Percentiles rank a stretch among this genome's conserved stretches.
phyloP scores from a whole-genome alignment of 64 coral and sea anemone genomes.

The Cladopsammia gracilis region DNA sequence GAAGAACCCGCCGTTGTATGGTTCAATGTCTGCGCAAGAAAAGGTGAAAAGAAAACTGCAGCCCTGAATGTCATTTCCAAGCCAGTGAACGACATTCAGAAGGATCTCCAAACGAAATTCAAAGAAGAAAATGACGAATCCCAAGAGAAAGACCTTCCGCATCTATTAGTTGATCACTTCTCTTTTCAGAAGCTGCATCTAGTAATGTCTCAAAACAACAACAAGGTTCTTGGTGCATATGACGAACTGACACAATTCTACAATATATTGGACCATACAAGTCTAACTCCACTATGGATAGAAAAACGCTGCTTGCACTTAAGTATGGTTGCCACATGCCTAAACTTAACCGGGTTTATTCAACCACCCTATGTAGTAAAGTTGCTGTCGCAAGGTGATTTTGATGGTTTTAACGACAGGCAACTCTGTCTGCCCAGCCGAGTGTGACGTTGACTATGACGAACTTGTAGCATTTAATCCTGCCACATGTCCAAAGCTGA shows the following conservation, averaged over 20 bases:
- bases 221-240: conserved; percentile 42
- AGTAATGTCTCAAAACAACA: conserved; percentile 49
- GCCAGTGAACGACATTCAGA: conserved; percentile 51
- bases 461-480: conserved; percentile 51
- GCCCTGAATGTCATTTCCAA: conserved; percentile 44
- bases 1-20: conserved; percentile 51
- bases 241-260: conserved; percentile 71
- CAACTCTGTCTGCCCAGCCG: conserved; percentile 51
- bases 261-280: conserved; percentile 77
- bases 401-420: conserved; percentile 20
- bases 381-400: no score
- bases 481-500: conserved; percentile 22
- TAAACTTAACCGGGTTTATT: no score
- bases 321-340: no score
- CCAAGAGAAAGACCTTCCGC: conserved; percentile 45
- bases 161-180: conserved; percentile 63
- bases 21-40: conserved; percentile 69
- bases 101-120: conserved; percentile 44
- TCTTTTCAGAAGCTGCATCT: conserved; percentile 72
- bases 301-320: conserved; percentile 61
- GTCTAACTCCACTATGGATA: conserved; percentile 50
- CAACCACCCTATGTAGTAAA: no score
- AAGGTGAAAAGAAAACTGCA: conserved; percentile 66
- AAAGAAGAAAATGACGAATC: conserved; percentile 30
- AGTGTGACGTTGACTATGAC: conserved; percentile 43